These are phyloP conservation scores for Pristis pectinata DNA, from an alignment of 2,797 vertebrate species.

Conservation along the genomic window DNA sequence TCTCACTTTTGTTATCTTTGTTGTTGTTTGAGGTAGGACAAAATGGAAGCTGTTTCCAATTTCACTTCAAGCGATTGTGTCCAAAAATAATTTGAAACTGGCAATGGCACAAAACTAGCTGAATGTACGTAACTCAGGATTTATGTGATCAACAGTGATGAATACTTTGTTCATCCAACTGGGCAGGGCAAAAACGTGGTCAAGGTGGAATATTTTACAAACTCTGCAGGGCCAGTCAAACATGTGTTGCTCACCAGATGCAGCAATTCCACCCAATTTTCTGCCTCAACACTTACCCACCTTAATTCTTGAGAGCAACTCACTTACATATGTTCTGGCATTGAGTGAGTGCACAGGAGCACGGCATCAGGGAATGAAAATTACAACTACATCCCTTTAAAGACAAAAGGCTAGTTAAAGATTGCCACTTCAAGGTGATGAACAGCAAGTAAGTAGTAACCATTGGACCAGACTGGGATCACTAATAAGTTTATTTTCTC, in stretches of 20 bases:
- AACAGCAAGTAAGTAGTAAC: neutral
- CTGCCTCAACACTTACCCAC: neutral
- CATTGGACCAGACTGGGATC: neutral
- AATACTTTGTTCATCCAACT: neutral
- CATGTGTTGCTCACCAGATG: neutral
- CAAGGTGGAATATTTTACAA: neutral
- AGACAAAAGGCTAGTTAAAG: neutral
- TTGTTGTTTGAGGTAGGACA: neutral
- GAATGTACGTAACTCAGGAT: neutral
- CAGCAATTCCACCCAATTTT: neutral
- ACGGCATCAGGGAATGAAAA: neutral
- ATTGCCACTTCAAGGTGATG: neutral
- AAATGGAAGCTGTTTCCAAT: constrained; percentile 19
- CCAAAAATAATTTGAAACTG: neutral
- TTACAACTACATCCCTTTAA: neutral
- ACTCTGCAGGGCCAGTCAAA: neutral
- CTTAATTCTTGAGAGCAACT: neutral
- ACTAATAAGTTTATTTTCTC: no score
- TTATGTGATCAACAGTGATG: neutral
- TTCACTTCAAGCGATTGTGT: neutral
- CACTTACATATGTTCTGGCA: neutral
- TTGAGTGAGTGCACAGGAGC: neutral
- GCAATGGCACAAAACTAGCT: neutral
- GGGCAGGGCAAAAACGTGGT: neutral
- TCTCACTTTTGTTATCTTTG: neutral